Evolutionary conservation across 2,113 vertebrate genomes (phyloP).

Genomic region (Indri indri): DNA sequence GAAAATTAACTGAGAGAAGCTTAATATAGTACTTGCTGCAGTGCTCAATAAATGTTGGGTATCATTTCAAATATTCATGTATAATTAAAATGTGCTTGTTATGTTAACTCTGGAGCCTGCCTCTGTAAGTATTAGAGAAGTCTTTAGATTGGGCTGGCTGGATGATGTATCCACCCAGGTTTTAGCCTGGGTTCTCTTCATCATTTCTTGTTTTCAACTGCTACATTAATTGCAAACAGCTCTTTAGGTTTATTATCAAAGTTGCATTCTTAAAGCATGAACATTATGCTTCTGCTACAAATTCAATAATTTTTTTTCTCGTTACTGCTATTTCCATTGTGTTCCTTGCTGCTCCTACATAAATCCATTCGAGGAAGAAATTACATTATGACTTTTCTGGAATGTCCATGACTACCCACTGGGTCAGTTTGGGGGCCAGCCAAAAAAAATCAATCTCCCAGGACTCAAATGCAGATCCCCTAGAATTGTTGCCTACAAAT

Average conservation of each 20-base stretch:
- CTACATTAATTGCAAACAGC: background rate
- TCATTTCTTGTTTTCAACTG: background rate
- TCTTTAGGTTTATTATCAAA: background rate
- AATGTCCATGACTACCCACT: background rate
- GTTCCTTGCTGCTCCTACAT: background rate
- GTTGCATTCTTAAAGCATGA: background rate
- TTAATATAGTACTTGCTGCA: background rate
- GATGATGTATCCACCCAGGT: background rate
- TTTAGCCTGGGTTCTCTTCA: background rate
- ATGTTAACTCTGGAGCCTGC: background rate
- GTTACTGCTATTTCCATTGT: background rate
- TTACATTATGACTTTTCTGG: background rate
- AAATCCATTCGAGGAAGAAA: background rate
- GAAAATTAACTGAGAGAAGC: constrained; percentile 27
- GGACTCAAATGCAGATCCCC: background rate
- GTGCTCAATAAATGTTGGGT: background rate
- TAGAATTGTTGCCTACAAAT: background rate
- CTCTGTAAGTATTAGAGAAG: background rate
- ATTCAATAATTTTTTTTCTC: background rate
- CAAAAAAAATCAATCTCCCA: background rate
- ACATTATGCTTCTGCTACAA: background rate
- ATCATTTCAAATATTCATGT: background rate
- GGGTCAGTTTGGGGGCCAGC: background rate
- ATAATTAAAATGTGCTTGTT: background rate
- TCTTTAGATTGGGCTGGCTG: background rate